These are phyloP conservation scores for Archips xylosteana DNA, from an alignment of 2,888 invertebrate genomes.

Conservation along the genomic window DNA sequence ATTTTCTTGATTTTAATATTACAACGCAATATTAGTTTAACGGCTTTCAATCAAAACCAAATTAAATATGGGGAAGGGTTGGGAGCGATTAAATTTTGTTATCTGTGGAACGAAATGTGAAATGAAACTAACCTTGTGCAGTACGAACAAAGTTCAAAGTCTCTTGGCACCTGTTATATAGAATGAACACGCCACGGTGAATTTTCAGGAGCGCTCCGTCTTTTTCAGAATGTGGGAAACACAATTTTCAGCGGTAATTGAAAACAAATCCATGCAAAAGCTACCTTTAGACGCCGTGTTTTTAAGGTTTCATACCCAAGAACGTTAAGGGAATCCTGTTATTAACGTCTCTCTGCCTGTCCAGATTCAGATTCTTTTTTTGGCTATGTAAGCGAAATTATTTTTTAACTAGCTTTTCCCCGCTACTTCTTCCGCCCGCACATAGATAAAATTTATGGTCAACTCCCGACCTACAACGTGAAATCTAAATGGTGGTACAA, in stretches of 20 bases:
- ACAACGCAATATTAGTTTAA: conserved; percentile 26
- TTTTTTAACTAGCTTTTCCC: too few species aligned
- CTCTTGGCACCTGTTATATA: neutral
- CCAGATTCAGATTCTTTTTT: too few species aligned
- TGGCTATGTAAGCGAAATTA: too few species aligned
- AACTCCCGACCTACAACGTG: too few species aligned
- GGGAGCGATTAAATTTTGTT: neutral
- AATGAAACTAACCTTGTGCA: neutral
- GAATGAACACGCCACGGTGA: neutral
- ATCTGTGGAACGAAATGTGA: neutral
- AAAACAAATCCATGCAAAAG: conserved; percentile 43
- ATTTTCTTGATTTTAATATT: conserved; percentile 14
- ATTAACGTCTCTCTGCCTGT: too few species aligned
- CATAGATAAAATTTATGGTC: too few species aligned
- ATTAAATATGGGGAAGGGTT: conserved; percentile 24
- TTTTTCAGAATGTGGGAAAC: conserved; percentile 32
- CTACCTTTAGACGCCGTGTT: neutral
- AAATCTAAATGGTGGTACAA: too few species aligned
- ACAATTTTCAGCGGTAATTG: conserved; percentile 46
- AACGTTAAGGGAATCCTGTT: too few species aligned
- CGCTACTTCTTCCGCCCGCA: too few species aligned
- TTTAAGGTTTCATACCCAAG: neutral
- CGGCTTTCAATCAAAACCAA: conserved; percentile 29
- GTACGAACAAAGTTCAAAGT: neutral
- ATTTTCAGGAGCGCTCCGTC: conserved; percentile 4